Conservation (phyloP, 1,140 invertebrate species). For the Aphaenogaster rudis region DNA sequence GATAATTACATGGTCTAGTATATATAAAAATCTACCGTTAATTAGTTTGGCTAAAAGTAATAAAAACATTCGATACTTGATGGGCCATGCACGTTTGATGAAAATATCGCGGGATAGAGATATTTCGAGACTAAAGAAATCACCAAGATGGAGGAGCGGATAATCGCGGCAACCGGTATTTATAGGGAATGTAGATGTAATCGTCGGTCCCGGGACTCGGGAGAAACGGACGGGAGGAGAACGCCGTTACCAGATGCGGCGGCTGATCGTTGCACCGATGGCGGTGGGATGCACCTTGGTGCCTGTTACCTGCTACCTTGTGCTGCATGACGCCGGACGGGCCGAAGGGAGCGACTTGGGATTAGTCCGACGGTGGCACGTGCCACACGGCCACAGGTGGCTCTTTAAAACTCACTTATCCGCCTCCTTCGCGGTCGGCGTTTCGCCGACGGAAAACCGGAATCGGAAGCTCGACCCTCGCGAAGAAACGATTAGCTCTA, state of each 20-base stretch:
- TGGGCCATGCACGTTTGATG: not conserved
- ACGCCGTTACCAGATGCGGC: slow-evolving; percentile 71
- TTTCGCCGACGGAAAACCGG: slow-evolving; percentile 39
- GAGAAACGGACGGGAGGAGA: slow-evolving; percentile 36
- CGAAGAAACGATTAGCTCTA: not conserved
- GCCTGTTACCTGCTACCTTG: slow-evolving; percentile 77
- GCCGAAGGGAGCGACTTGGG: slow-evolving; percentile 75
- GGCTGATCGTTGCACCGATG: slow-evolving; percentile 68
- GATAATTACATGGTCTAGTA: not conserved
- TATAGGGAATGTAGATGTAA: slow-evolving; percentile 77
- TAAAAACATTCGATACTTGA: not conserved
- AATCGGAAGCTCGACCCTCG: slow-evolving; percentile 30
- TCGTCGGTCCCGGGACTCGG: slow-evolving; percentile 61
- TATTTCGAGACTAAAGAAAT: slow-evolving; percentile 64
- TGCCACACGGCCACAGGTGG: slow-evolving; percentile 74
- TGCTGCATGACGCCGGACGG: slow-evolving; percentile 68
- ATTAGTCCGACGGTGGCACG: slow-evolving; percentile 75
- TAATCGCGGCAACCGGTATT: slow-evolving; percentile 73
- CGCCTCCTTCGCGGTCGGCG: slow-evolving; percentile 62
- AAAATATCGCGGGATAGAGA: slow-evolving; percentile 56
- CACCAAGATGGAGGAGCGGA: slow-evolving; percentile 61
- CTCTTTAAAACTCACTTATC: slow-evolving; percentile 76
- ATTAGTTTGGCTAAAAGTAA: not conserved
- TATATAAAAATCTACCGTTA: not conserved
- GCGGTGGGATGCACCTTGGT: slow-evolving; percentile 73